Evolutionary conservation across 2,888 invertebrate species (phyloP).

Genomic region (Rhamnusium bicolor): DNA sequence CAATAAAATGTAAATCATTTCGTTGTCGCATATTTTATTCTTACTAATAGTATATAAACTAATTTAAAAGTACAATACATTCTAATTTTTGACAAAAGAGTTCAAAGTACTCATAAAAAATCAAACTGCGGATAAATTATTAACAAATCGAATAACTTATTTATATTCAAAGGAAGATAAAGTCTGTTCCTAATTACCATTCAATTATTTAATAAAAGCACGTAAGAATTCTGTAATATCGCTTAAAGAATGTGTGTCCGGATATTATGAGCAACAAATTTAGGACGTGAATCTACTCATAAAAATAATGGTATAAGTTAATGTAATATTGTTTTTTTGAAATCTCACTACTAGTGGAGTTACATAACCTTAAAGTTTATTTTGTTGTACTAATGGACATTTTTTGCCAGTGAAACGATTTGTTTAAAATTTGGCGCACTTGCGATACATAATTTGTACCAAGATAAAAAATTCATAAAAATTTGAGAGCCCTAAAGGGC

Average conservation of each 20-base stretch:
- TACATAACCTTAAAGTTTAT: no score
- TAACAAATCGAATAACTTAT: conserved; percentile 11
- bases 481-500: no score
- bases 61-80: conserved; percentile 27
- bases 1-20: not conserved
- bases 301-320: no score
- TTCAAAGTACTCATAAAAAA: conserved; percentile 22
- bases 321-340: no score
- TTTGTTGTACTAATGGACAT: no score
- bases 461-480: no score
- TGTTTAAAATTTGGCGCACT: no score
- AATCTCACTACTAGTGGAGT: no score
- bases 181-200: not conserved
- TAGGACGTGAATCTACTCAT: no score
- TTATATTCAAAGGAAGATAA: conserved; percentile 1
- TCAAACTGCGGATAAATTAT: conserved; percentile 6
- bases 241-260: not conserved
- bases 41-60: not conserved
- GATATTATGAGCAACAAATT: no score
- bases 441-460: no score
- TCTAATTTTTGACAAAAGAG: conserved; percentile 8
- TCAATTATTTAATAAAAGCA: not conserved
- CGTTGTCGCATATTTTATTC: not conserved
- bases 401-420: no score
- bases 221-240: not conserved